Conservation (phyloP, 2,888 invertebrate species). For the Tinea trinotella region DNA sequence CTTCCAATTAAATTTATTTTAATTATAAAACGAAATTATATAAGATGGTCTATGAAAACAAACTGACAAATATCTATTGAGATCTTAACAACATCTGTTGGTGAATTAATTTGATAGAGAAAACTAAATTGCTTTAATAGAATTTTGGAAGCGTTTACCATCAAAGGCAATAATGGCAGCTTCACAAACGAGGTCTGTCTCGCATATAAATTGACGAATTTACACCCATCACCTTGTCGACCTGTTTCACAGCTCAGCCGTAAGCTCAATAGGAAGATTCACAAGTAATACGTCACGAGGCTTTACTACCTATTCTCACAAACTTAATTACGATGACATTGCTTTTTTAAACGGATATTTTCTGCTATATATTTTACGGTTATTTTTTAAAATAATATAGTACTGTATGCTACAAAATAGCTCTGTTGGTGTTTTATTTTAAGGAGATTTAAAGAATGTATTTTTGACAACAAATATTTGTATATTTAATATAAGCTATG, state of each 20-base stretch:
- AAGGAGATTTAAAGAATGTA: too few species aligned
- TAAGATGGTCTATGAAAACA: neutral
- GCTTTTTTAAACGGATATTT: too few species aligned
- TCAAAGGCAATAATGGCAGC: slow-evolving; percentile 43
- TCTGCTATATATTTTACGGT: too few species aligned
- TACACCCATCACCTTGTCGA: slow-evolving; percentile 39
- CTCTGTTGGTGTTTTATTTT: too few species aligned
- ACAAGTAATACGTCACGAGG: neutral
- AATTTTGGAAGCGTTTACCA: slow-evolving; percentile 30
- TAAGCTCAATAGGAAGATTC: slow-evolving; percentile 4
- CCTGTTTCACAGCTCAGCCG: slow-evolving; percentile 7
- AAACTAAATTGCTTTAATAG: slow-evolving; percentile 27
- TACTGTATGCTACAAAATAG: too few species aligned
- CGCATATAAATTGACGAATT: slow-evolving; percentile 72
- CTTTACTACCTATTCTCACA: slow-evolving; percentile 1
- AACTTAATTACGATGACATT: neutral
- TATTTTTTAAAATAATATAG: too few species aligned
- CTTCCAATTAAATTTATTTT: neutral
- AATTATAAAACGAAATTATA: neutral
- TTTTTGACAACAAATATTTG: too few species aligned
- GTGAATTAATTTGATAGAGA: slow-evolving; percentile 16
- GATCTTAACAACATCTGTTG: slow-evolving; percentile 2
- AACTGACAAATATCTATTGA: neutral
- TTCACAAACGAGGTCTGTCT: slow-evolving; percentile 57
- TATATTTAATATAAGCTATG: too few species aligned